Base-by-base conservation (phyloP, 92 coral and sea anemone genomes). In the Hydrozoanthus gracilis region DNA sequence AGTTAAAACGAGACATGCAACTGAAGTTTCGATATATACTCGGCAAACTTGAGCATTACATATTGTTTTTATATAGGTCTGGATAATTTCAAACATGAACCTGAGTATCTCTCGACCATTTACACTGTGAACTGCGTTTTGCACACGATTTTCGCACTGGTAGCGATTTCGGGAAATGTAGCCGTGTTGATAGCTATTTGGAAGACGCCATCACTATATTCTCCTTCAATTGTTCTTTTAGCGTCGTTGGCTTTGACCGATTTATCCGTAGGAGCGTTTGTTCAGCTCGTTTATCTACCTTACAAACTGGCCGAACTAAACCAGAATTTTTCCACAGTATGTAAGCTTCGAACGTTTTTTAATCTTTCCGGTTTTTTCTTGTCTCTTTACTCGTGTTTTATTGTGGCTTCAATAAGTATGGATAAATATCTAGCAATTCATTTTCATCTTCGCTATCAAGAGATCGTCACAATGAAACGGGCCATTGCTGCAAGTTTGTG, bases 211-310 rank as follows among this genome's bases (percentile, higher is more conserved):
- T 4, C 77, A 13, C 54, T 72, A 1, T 72, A 45, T 14, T 14
- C 77, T 10, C 77, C 77, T 2, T 13, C 77, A 10, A 72, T 27
- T 72, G 51, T 72, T 5, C 77, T 72, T 72, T 72, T 72, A 47
- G 77, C 77, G 1, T 14, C 50, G 45, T 52, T 72, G 2, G 17
- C 55, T 44, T 72, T 72, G 14, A 45, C 77, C 12, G 77, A 72
- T 7, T 47, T 72, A 49, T 51, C 77, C 55, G 77, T 72, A 4
- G 77, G 77, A 5, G 54, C 77, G 3, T 49, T 72, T 12, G 77
- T 72, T 9, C 77, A 72, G 18, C 77, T 72, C n/a, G 55, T 39
- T 52, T 72, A 72, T 47, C 77, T 72, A 13, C 77, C 77, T 13
- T 72, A 72, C 55, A 72, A 72, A 72, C 7, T 72, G 47, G 77